Evolutionary conservation across 2,888 invertebrate species (phyloP).

Genomic region (Drosophila cognata): DNA sequence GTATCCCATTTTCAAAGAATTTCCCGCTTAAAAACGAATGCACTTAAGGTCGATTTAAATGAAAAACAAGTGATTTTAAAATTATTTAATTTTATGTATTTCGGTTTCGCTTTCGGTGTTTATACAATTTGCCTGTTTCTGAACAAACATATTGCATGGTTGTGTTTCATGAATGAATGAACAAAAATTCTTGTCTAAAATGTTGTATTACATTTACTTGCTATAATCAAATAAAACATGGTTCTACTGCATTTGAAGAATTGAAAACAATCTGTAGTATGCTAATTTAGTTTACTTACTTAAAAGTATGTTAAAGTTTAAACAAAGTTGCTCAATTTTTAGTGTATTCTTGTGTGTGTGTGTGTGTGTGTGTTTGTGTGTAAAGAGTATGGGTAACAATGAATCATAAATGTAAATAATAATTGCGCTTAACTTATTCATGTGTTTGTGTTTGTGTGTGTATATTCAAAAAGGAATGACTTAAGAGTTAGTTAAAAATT

Average conservation of each 20-base stretch:
- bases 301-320: constrained; percentile 50
- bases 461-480: constrained; percentile 76
- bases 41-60: not conserved
- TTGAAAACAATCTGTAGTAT: constrained; percentile 51
- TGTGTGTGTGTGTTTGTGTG: not conserved
- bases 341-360: not conserved
- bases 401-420: constrained; percentile 52
- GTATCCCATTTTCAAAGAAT: not conserved
- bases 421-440: constrained; percentile 71
- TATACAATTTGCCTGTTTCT: constrained; percentile 59
- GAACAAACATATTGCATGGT: constrained; percentile 55
- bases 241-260: constrained; percentile 68
- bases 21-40: not conserved
- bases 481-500: constrained; percentile 80
- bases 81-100: constrained; percentile 61
- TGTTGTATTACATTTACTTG: constrained; percentile 50
- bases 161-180: constrained; percentile 39
- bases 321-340: constrained; percentile 44
- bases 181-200: constrained; percentile 49
- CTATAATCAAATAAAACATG: constrained; percentile 48
- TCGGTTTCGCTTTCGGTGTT: constrained; percentile 60
- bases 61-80: constrained; percentile 41
- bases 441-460: constrained; percentile 25
- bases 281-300: constrained; percentile 43
- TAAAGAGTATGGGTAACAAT: constrained; percentile 63